These are phyloP conservation scores for Trichacis sp. DNA, from an alignment of 2,888 invertebrate species.

Conservation along the genomic window DNA sequence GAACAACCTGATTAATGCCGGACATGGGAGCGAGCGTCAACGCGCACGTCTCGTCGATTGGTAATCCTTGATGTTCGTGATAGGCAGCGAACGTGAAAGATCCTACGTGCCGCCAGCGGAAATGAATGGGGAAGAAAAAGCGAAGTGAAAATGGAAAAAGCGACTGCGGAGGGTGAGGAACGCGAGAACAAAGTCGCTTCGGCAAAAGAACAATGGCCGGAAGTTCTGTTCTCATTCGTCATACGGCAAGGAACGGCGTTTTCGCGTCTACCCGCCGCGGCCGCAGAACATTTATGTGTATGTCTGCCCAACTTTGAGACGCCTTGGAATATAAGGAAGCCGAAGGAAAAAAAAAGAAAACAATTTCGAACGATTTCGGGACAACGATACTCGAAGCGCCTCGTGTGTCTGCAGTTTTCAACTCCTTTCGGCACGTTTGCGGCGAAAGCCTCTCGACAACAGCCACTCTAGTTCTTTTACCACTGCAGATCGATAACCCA, in stretches of 20 bases:
- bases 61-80: conserved; percentile 13
- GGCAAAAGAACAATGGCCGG: conserved; percentile 37
- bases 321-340: conserved; percentile 7
- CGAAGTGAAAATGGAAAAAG: conserved; percentile 15
- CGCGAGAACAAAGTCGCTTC: conserved; percentile 29
- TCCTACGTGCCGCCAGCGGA: conserved; percentile 4
- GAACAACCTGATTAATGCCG: too few species aligned
- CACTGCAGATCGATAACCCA: conserved; percentile 12
- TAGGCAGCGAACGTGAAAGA: conserved; percentile 13
- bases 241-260: conserved; percentile 3
- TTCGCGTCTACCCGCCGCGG: neutral
- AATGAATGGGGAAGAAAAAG: conserved; percentile 15
- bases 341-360: conserved; percentile 17
- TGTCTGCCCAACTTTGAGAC: conserved; percentile 12
- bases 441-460: conserved; percentile 19
- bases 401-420: conserved; percentile 13
- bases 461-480: conserved; percentile 22
- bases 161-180: neutral
- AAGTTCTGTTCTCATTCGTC: conserved; percentile 33
- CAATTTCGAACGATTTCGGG: conserved; percentile 20
- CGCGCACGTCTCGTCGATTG: too few species aligned
- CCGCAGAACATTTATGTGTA: too few species aligned
- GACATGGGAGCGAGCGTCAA: too few species aligned
- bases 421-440: conserved; percentile 18
- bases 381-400: conserved; percentile 25